Conservation (phyloP, 2,113 vertebrate genomes). For the Halcyon senegalensis region DNA sequence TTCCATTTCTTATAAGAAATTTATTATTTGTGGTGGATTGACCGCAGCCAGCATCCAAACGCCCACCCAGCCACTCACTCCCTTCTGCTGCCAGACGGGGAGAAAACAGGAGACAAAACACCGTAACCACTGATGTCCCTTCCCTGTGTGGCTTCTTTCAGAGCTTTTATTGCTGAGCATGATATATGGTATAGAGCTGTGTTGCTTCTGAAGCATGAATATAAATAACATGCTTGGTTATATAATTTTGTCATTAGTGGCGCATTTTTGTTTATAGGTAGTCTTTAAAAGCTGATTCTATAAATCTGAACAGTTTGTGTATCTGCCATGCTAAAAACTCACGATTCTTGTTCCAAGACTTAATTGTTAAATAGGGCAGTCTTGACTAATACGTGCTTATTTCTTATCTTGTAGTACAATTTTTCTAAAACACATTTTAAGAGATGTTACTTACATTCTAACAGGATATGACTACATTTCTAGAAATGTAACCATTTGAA, state of each 20-base stretch:
- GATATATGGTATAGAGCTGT: background rate
- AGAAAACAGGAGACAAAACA: background rate
- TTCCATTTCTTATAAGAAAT: background rate
- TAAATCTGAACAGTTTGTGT: background rate
- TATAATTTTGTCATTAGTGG: background rate
- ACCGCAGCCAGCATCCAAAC: background rate
- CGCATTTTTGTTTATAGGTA: background rate
- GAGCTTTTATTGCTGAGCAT: background rate
- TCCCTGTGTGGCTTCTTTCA: background rate
- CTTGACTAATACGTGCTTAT: background rate
- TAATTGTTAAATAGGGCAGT: background rate
- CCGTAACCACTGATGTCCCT: rapidly evolving
- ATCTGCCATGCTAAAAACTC: background rate
- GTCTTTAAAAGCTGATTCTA: background rate
- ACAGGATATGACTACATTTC: background rate
- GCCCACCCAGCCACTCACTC: background rate
- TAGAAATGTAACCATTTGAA: background rate
- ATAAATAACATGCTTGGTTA: background rate
- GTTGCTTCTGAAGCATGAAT: background rate
- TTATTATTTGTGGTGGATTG: background rate
- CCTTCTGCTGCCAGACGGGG: rapidly evolving
- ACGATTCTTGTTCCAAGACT: background rate
- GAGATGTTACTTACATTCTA: background rate
- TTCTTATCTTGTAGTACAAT: background rate
- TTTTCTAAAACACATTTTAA: background rate